Conservation (phyloP, 2,113 vertebrate species). For the Martes martes region DNA sequence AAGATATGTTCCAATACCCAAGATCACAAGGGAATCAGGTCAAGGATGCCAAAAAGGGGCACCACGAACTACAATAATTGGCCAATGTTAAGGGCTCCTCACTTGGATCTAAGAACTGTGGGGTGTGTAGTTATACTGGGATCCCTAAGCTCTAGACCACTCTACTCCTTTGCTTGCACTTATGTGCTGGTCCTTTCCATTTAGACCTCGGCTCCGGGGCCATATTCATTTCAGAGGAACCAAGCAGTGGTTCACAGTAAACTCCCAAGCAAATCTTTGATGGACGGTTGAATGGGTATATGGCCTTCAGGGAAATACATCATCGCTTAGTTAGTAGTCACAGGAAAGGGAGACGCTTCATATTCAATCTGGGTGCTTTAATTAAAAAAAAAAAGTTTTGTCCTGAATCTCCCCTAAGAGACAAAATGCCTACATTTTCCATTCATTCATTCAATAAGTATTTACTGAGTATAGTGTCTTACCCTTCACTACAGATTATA, state of each 20-base stretch:
- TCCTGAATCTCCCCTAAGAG: neutral
- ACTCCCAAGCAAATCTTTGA: neutral
- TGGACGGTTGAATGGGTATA: neutral
- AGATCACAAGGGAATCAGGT: neutral
- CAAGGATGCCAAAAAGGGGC: neutral
- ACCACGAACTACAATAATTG: neutral
- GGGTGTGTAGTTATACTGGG: rapidly evolving
- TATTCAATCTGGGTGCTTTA: neutral
- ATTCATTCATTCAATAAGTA: neutral
- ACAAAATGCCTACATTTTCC: neutral
- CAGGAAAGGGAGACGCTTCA: neutral
- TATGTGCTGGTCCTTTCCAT: neutral
- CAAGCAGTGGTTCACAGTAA: neutral
- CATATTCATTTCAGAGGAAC: neutral
- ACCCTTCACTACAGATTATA: neutral
- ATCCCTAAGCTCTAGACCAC: too few relatives aligned
- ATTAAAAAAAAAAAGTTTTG: neutral
- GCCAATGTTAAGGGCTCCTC: neutral
- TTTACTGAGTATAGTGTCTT: neutral
- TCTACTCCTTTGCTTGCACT: neutral
- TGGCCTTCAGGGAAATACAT: neutral
- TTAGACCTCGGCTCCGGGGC: neutral
- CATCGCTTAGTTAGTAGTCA: neutral
- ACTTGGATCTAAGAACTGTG: neutral
- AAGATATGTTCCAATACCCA: neutral